Evolutionary conservation across 2,797 vertebrate species (phyloP), one percentile per base, ranked within the genome.

Genomic region (Sparidentex hasta): DNA sequence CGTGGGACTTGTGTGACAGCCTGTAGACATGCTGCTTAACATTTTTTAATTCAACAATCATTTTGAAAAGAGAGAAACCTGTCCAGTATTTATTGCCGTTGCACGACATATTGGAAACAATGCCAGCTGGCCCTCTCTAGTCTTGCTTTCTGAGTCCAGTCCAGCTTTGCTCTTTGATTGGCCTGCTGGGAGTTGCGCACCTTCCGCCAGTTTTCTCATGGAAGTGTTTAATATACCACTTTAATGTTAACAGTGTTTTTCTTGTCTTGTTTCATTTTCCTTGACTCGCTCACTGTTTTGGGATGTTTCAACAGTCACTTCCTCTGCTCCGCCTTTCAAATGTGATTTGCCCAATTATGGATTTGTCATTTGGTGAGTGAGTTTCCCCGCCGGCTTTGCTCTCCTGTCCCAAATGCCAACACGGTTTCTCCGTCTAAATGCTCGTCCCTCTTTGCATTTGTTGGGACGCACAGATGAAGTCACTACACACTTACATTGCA

Each of bases 161-260:
- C 46, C 52, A 66, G 63, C n/a, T 20, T 21, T 67, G 70, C 33
- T 64, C 1, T 54, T 17, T 59, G 29, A 63, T 75, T 47, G 44
- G 18, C 18, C 55, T 13, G 17, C 25, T 62, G 25, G 46, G 78
- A 83, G 29, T 29, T 54, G 20, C 44, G 25, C 14, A 2, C 14
- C 13, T 17, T 76, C 62, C 67, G 58, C 65, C 80, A 81, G 66
- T 20, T 75, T 81, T 51, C 50, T 61, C 41, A 18, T 63, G 62
- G 63, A 77, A 52, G 13, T 4, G 3, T 55, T 71, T 71, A 73
- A 69, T 81, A 65, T 50, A 71, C 48, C 27, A 27, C 46, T 76
- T 65, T 69, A 9, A 47, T 64, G 14, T 74, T 41, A 41, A 74
- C 46, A 9, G 12, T 46, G 27, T 43, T 70, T 81, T 69, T 70